Evolutionary conservation across 1,140 invertebrate species (phyloP).

Genomic region (Zophobas atratus): DNA sequence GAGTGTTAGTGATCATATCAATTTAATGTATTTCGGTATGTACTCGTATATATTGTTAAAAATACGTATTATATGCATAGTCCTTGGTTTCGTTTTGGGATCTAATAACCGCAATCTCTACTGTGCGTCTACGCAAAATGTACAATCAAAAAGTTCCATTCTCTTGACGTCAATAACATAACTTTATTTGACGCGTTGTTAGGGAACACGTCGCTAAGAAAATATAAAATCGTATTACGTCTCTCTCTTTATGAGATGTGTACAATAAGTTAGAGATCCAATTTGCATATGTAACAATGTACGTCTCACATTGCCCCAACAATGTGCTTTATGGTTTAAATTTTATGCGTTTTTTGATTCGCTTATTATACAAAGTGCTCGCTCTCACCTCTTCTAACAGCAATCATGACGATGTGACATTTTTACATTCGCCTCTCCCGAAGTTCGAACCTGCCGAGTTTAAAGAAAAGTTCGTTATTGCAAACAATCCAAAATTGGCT

Average conservation of each 20-base stretch:
- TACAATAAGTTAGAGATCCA: conserved; percentile 63
- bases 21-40: no score
- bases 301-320: conserved; percentile 56
- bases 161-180: conserved; percentile 45
- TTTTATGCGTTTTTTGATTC: conserved; percentile 53
- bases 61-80: no score
- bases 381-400: no score
- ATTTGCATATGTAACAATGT: conserved; percentile 65
- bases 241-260: conserved; percentile 61
- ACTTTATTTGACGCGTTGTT: conserved; percentile 48
- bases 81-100: no score
- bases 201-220: conserved; percentile 32
- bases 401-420: no score
- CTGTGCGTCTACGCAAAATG: conserved; percentile 11
- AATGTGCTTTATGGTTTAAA: conserved; percentile 48
- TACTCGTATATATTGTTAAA: no score
- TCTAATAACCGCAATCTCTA: no score
- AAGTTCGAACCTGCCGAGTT: background rate
- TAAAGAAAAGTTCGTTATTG: conserved; percentile 9
- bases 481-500: conserved; percentile 8
- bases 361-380: conserved; percentile 40
- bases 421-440: no score
- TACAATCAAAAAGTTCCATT: conserved; percentile 41
- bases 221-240: conserved; percentile 53
- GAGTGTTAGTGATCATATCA: no score